Conservation (phyloP, 2,113 vertebrate species). For the Xiphophorus hellerii region DNA sequence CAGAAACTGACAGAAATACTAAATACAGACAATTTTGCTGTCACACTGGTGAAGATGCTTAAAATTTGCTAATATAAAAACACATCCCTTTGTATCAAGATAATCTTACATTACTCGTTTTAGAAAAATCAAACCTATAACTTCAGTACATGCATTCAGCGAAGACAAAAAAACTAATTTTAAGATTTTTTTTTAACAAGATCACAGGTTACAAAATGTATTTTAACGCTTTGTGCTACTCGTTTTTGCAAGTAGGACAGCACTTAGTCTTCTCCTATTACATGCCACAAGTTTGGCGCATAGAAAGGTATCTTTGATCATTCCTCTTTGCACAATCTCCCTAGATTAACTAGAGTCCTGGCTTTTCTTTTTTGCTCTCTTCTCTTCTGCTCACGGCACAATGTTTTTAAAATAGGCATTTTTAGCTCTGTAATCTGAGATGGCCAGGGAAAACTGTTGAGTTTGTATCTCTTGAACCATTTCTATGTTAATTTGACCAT, state of each 20-base stretch:
- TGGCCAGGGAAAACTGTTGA: not conserved
- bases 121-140: too few relatives aligned
- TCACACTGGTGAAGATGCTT: too few relatives aligned
- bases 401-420: not conserved
- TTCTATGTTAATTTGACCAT: not conserved
- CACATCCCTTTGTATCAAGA: too few relatives aligned
- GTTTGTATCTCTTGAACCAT: not conserved
- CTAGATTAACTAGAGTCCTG: not conserved
- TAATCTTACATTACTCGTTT: too few relatives aligned
- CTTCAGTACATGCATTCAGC: not conserved
- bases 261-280: not conserved
- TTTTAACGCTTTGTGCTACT: not conserved
- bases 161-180: too few relatives aligned
- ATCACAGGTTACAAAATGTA: not conserved
- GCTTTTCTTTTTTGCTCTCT: not conserved
- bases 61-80: too few relatives aligned
- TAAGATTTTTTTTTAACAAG: not conserved
- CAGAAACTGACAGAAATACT: not conserved
- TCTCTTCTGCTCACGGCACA: not conserved
- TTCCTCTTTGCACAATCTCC: not conserved
- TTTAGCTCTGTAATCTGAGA: not conserved
- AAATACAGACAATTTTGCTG: not conserved
- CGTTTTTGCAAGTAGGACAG: not conserved
- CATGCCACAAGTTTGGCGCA: not conserved
- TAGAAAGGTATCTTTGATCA: not conserved